A percentile compares a stretch with the other conserved stretches of the same genome.
phyloP scores from a whole-genome alignment of 2,113 vertebrate species.

The Herpailurus yagouaroundi region DNA sequence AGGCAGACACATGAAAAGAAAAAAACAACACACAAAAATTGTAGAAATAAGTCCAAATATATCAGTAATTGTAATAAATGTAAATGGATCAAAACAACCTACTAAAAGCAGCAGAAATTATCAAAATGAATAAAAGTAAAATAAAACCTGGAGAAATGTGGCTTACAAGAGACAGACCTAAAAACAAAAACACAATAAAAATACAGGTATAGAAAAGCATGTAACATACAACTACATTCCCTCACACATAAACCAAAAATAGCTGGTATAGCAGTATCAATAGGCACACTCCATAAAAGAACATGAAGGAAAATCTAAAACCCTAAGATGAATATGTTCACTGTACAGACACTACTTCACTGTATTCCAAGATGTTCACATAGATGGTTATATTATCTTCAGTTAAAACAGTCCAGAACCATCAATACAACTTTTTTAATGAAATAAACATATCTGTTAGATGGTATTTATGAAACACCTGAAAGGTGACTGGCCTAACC shows the following conservation, averaged over 20 bases:
- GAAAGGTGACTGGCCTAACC: not conserved
- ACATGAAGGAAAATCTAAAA: slow-evolving; percentile 41
- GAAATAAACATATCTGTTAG: slow-evolving; percentile 6
- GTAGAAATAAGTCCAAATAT: not conserved
- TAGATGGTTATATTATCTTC: not conserved
- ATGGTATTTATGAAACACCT: not conserved
- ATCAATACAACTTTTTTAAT: not conserved
- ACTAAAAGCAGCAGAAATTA: slow-evolving; percentile 9
- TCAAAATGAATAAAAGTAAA: slow-evolving; percentile 37
- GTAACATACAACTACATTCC: not conserved
- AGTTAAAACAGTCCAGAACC: not conserved
- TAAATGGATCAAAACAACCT: slow-evolving; percentile 7
- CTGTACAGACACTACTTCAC: not conserved
- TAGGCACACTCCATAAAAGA: not conserved
- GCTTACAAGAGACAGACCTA: not conserved
- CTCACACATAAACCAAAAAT: not conserved
- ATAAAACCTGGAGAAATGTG: slow-evolving; percentile 20
- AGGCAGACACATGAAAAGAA: not conserved
- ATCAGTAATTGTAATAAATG: not conserved
- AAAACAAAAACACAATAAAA: slow-evolving; percentile 51
- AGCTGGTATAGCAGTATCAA: not conserved
- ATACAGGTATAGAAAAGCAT: not conserved
- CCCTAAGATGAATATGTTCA: not conserved
- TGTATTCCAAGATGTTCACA: not conserved
- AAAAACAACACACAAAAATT: slow-evolving; percentile 3